Evolutionary conservation across 2,797 vertebrate species (phyloP).

Genomic region (Anableps anableps): DNA sequence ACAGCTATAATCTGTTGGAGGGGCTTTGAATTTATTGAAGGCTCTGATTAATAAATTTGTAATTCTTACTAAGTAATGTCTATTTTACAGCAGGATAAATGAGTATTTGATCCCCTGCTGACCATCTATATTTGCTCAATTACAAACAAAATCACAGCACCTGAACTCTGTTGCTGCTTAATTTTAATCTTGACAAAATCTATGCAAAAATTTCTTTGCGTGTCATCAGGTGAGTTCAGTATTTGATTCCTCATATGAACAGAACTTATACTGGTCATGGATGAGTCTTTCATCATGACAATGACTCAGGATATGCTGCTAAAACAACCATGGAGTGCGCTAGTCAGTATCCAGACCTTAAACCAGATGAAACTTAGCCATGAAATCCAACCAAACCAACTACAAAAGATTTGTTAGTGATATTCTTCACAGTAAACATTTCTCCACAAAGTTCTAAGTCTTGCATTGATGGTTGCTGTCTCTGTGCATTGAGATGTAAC

Average conservation of each 20-base stretch:
- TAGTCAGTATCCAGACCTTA: too few relatives aligned
- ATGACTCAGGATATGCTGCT: background rate
- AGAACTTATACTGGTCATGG: background rate
- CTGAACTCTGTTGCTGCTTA: too few relatives aligned
- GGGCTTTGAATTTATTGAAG: background rate
- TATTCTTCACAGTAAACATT: background rate
- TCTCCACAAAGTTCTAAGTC: background rate
- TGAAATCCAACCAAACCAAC: too few relatives aligned
- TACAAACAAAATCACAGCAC: too few relatives aligned
- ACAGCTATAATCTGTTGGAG: background rate
- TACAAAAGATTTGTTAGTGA: too few relatives aligned
- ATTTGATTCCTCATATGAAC: background rate
- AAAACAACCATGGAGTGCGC: background rate
- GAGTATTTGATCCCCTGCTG: too few relatives aligned
- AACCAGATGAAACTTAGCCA: too few relatives aligned
- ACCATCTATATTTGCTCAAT: too few relatives aligned
- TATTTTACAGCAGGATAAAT: background rate
- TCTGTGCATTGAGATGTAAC: background rate
- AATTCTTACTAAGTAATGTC: background rate
- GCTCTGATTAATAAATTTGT: constrained; percentile 32
- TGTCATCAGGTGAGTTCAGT: background rate
- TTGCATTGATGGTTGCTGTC: background rate
- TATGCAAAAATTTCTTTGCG: too few relatives aligned
- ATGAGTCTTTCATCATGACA: background rate
- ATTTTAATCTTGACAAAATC: too few relatives aligned